A percentile compares a stretch with the other conserved stretches of the same genome.
phyloP scores from a whole-genome alignment of 2,888 invertebrate genomes.

The Drosophila anomelani region DNA sequence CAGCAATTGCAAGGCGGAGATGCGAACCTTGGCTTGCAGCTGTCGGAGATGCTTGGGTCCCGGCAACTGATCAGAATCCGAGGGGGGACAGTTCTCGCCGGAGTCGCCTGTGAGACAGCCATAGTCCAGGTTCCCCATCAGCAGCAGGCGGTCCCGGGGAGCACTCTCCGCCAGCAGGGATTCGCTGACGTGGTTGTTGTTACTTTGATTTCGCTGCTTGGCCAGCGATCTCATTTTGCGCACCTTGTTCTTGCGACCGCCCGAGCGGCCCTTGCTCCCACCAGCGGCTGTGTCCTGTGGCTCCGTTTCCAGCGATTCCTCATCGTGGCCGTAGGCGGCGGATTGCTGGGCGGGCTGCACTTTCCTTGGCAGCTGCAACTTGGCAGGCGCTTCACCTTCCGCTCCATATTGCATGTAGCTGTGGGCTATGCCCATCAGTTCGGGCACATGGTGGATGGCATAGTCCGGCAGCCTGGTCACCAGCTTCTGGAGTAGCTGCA shows the following conservation, averaged over 20 bases:
- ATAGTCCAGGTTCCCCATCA: slow-evolving; percentile 41
- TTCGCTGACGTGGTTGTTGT: slow-evolving; percentile 20
- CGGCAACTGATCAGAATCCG: slow-evolving; percentile 42
- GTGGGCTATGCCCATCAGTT: slow-evolving; percentile 87
- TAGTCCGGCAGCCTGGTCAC: slow-evolving; percentile 75
- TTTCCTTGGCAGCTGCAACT: slow-evolving; percentile 84
- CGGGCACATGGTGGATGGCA: slow-evolving; percentile 83
- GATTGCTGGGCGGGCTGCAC: slow-evolving; percentile 88
- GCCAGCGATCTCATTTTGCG: slow-evolving; percentile 74
- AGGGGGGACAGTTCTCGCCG: slow-evolving; percentile 82
- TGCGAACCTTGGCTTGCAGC: slow-evolving; percentile 88
- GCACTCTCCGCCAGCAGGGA: slow-evolving; percentile 20
- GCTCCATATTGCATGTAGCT: slow-evolving; percentile 86
- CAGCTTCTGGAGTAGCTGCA: slow-evolving; percentile 70
- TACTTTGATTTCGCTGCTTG: slow-evolving; percentile 57
- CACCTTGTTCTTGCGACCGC: slow-evolving; percentile 87
- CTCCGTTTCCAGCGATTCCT: slow-evolving; percentile 38
- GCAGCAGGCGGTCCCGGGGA: slow-evolving; percentile 41
- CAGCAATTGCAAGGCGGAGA: slow-evolving; percentile 88
- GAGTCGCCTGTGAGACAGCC: slow-evolving; percentile 87
- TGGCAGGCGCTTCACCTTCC: slow-evolving; percentile 38
- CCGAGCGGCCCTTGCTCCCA: slow-evolving; percentile 23
- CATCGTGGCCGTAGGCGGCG: slow-evolving; percentile 85
- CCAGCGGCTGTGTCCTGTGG: slow-evolving; percentile 14
- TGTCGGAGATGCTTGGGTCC: slow-evolving; percentile 80